Conservation (phyloP, 2,888 invertebrate species). For the Alcis repandata region DNA sequence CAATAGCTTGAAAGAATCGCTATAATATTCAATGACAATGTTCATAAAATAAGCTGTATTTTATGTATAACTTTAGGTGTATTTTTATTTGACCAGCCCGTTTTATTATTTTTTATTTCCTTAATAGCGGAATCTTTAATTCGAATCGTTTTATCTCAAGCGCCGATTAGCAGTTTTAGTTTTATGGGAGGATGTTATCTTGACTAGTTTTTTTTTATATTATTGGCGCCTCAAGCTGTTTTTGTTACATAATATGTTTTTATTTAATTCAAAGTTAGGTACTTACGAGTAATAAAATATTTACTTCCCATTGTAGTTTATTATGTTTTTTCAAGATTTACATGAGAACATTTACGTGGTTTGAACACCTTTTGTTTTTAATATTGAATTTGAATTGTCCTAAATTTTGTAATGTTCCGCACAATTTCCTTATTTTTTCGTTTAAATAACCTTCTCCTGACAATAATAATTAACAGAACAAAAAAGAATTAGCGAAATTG, state of each 20-base stretch:
- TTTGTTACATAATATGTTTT: not conserved
- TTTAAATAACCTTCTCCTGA: no score
- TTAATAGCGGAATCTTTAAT: conserved; percentile 28
- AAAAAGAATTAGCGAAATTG: no score
- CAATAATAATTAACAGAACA: no score
- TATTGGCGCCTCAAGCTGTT: conserved; percentile 13
- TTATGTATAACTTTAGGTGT: conserved; percentile 23
- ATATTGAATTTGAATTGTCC: no score
- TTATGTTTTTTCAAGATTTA: no score
- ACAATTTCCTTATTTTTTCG: no score
- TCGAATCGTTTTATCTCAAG: conserved; percentile 21
- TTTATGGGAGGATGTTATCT: conserved; percentile 25
- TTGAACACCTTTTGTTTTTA: no score
- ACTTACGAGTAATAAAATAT: no score
- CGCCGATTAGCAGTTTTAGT: conserved; percentile 23
- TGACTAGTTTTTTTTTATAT: conserved; percentile 23
- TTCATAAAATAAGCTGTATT: conserved; percentile 35
- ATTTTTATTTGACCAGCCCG: conserved; percentile 18
- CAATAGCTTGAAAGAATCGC: conserved; percentile 39
- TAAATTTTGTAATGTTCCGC: no score
- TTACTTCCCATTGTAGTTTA: no score
- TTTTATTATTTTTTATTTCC: no score
- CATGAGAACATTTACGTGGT: not conserved
- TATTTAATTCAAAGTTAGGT: no score
- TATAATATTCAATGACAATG: conserved; percentile 37